Conservation (phyloP, 2,888 invertebrate species). For the Plusia festucae region DNA sequence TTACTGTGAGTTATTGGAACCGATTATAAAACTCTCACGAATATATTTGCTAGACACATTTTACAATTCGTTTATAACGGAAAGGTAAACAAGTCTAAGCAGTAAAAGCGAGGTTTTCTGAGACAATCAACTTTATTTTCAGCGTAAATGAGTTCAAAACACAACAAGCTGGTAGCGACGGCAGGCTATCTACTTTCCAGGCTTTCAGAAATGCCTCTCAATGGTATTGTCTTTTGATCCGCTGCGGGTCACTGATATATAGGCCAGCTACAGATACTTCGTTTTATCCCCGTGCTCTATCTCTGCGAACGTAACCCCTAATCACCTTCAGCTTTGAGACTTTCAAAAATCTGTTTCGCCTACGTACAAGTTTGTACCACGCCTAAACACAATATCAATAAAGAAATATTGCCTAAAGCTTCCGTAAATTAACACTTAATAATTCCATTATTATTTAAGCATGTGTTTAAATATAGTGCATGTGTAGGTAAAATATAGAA, state of each 20-base stretch:
- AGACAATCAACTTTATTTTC: constrained; percentile 36
- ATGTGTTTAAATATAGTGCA: background rate
- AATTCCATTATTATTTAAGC: constrained; percentile 3
- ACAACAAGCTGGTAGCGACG: constrained; percentile 24
- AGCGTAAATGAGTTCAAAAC: constrained; percentile 32
- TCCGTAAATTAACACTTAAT: constrained; percentile 15
- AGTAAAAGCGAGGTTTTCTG: constrained; percentile 15
- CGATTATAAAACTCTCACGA: constrained; percentile 2
- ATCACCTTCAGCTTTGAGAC: constrained; percentile 41
- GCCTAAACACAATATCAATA: constrained; percentile 10
- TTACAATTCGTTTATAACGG: background rate
- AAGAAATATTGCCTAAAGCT: constrained; percentile 5
- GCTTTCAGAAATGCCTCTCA: constrained; percentile 55
- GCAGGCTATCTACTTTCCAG: constrained; percentile 31
- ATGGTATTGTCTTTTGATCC: constrained; percentile 59
- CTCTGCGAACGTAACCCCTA: constrained; percentile 55
- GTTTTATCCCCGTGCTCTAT: constrained; percentile 64
- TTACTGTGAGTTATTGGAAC: constrained; percentile 13
- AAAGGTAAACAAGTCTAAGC: constrained; percentile 8
- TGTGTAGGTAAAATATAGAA: constrained; percentile 28
- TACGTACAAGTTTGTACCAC: constrained; percentile 25
- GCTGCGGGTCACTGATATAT: constrained; percentile 54
- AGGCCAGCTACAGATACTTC: constrained; percentile 63
- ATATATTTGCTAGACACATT: background rate
- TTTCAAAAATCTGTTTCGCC: constrained; percentile 39